phyloP scores from a whole-genome alignment of 1,140 invertebrate genomes.

The Drosophila tropicalis region DNA sequence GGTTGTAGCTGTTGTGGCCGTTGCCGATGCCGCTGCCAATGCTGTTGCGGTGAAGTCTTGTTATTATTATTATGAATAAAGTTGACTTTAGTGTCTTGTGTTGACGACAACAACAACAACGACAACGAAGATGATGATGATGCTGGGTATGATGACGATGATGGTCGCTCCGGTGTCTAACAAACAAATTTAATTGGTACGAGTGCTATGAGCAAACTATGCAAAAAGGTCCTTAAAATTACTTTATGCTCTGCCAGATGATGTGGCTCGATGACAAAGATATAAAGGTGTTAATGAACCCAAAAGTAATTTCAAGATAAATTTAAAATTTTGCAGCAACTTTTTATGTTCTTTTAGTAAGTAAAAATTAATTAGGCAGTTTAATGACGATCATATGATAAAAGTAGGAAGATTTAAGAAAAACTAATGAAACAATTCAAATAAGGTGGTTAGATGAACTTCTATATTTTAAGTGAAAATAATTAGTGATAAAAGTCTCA shows the following conservation, averaged over 20 bases:
- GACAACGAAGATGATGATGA: conserved; percentile 20
- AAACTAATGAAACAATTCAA: too few species aligned
- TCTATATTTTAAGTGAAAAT: too few species aligned
- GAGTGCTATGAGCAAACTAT: conserved; percentile 31
- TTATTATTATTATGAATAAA: conserved; percentile 67
- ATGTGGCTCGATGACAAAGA: background rate
- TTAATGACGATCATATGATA: too few species aligned
- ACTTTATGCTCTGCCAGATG: conserved; percentile 27
- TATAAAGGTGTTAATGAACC: conserved; percentile 29
- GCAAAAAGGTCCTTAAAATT: conserved; percentile 41
- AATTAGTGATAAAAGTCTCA: too few species aligned
- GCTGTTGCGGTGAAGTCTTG: conserved; percentile 36
- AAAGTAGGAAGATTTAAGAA: too few species aligned
- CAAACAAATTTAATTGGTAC: conserved; percentile 73
- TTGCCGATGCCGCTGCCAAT: conserved; percentile 16
- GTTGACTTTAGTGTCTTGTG: conserved; percentile 65
- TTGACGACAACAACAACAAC: conserved; percentile 11
- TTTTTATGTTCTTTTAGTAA: background rate
- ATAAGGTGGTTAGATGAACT: too few species aligned
- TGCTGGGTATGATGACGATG: conserved; percentile 40
- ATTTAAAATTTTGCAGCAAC: background rate
- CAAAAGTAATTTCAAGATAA: conserved; percentile 3
- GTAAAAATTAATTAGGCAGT: background rate
- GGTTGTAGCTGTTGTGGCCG: conserved; percentile 25
- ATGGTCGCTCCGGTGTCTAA: conserved; percentile 45